A percentile compares a stretch with the other conserved stretches of the same genome.
phyloP scores from a whole-genome alignment of 2,888 invertebrate genomes.

The Ophion obscuratus region DNA sequence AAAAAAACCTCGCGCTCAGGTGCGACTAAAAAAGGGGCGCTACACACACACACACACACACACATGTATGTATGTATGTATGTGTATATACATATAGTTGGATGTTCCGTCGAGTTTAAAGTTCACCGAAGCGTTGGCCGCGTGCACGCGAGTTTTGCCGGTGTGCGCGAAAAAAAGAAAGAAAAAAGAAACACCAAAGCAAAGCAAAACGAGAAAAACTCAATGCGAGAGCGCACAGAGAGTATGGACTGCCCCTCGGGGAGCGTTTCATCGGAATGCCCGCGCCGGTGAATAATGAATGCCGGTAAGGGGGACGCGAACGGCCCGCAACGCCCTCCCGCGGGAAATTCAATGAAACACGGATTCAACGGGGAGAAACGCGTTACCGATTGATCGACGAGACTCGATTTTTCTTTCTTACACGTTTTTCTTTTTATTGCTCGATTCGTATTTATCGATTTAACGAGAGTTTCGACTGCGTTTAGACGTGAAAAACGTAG shows the following conservation, averaged over 20 bases:
- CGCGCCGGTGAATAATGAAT: conserved; percentile 62
- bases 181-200: conserved; percentile 3
- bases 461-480: no score
- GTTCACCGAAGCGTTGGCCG: no score
- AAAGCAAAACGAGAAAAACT: conserved; percentile 17
- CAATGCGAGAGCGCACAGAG: background rate
- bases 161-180: background rate
- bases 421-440: background rate
- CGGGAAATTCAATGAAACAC: conserved; percentile 14
- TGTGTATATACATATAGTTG: no score
- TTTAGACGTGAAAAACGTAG: background rate
- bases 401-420: background rate
- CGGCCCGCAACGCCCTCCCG: conserved; percentile 9
- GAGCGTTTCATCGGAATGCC: conserved; percentile 55
- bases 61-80: no score
- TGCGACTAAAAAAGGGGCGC: no score
- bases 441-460: background rate
- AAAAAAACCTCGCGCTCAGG: no score
- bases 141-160: no score
- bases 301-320: conserved; percentile 24
- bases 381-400: conserved; percentile 13
- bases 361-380: background rate
- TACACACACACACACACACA: no score
- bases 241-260: conserved; percentile 42
- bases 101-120: no score